A percentile compares a stretch with the other conserved stretches of the same genome.
phyloP scores from a whole-genome alignment of 1,140 invertebrate species.

The Homarus americanus region DNA sequence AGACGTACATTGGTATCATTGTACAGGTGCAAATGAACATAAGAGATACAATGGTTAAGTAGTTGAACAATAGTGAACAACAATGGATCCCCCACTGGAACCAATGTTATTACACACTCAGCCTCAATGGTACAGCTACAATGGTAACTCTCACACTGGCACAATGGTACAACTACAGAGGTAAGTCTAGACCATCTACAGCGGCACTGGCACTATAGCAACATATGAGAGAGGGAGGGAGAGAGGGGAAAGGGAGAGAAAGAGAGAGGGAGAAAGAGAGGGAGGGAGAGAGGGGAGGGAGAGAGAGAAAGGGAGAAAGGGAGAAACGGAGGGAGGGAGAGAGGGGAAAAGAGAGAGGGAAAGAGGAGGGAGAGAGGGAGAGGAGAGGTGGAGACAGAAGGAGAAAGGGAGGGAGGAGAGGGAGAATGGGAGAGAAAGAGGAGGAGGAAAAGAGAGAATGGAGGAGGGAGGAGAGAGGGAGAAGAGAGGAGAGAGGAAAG shows the following conservation, averaged over 20 bases:
- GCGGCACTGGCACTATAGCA: no score
- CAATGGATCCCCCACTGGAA: no score
- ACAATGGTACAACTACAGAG: no score
- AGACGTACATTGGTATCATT: no score
- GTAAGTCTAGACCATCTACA: no score
- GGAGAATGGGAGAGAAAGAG: background rate
- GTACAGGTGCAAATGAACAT: no score
- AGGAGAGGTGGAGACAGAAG: background rate
- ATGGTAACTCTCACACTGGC: no score
- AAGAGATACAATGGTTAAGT: no score
- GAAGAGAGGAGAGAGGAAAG: background rate
- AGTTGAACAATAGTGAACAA: no score
- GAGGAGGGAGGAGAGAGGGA: slow-evolving; percentile 15
- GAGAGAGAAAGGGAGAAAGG: background rate
- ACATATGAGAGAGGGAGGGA: background rate
- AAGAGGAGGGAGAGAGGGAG: no score
- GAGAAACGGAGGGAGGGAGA: background rate
- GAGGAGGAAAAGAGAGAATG: slow-evolving; percentile 8
- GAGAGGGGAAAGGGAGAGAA: slow-evolving; percentile 1
- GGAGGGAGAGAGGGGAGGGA: background rate
- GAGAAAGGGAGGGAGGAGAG: slow-evolving; percentile 10
- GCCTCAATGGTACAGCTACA: no score
- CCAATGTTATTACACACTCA: no score
- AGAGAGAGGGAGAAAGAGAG: background rate
- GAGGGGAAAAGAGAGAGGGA: background rate